Evolutionary conservation across 2,797 vertebrate species (phyloP), one percentile per base, ranked within the genome.

Genomic region (Adelosebastes latens): DNA sequence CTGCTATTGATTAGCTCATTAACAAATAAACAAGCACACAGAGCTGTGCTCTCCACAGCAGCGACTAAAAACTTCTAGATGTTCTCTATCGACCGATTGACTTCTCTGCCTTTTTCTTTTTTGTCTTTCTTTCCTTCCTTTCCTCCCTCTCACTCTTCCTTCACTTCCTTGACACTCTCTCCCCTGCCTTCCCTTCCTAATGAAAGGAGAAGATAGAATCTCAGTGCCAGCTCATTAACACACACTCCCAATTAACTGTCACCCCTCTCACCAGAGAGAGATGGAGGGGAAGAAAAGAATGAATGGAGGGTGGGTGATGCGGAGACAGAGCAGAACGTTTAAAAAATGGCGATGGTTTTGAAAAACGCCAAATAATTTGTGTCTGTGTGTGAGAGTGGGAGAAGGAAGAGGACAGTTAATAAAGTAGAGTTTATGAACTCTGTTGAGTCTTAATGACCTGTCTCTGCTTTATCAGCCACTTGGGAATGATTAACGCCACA

Each of bases 1-100:
- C 78, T 70, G 31, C 78, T 86, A 89, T 92, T 90, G 91, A 92
- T 93, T 86, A 89, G 73, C 87, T 89, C 87, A 89, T 90, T 89
- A 91, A 84, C 87, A 85, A 84, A 84, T 70, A 83, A 88, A 86
- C 85, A 85, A 55, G 75, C 79, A 27, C 75, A 69, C 60, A 56
- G 72, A 80, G 75, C 72, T 27, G 32, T 20, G 39, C 77, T 75
- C 67, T 65, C 52, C 36, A 24, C 77, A 55, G 64, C 75, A 58
- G 34, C 16, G 52, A 64, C 68, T 80, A 8, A 70, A 85, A 88
- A 68, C 75, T 70, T 78, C 29, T 22, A 63, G 13, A 72, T 72
- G 58, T 75, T 88, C 66, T 68, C 29, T 16, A 66, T 79, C 11
- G 53, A 81, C 29, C 10, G 11, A 61, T 14, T 64, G 64, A 63